These are phyloP conservation scores for Glossosoma conforme DNA, from an alignment of 1,140 invertebrate species.

Conservation along the genomic window DNA sequence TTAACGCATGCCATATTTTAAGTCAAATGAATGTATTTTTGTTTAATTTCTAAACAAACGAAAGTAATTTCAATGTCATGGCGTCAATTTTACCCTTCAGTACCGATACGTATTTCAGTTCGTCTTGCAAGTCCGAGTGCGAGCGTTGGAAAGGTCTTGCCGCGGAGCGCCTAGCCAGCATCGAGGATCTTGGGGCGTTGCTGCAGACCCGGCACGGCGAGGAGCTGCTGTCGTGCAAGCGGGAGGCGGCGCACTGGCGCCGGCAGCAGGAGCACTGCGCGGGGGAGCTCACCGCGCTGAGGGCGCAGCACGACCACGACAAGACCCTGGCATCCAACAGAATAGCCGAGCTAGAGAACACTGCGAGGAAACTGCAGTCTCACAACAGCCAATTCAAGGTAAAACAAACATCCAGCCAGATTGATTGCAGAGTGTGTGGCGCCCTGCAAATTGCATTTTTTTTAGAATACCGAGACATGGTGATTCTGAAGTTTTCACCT, in stretches of 20 bases:
- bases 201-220: constrained; percentile 42
- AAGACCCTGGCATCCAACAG: constrained; percentile 39
- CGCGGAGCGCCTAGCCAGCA: constrained; percentile 42
- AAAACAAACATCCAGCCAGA: constrained; percentile 1
- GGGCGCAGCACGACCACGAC: constrained; percentile 40
- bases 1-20: too few species aligned
- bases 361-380: constrained; percentile 43
- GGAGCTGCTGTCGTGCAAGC: constrained; percentile 46
- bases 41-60: too few species aligned
- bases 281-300: constrained; percentile 39
- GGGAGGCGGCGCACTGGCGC: constrained; percentile 46
- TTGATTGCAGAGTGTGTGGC: too few species aligned
- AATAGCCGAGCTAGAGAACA: constrained; percentile 40
- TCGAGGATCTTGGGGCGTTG: constrained; percentile 43
- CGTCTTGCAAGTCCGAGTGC: constrained; percentile 35
- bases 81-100: too few species aligned
- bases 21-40: too few species aligned
- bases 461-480: too few species aligned
- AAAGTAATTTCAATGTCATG: too few species aligned
- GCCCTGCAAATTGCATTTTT: background rate
- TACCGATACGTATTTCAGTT: too few species aligned
- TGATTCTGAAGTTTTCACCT: too few species aligned
- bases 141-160: constrained; percentile 46
- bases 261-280: constrained; percentile 40
- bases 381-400: constrained; percentile 43